These are phyloP conservation scores for Chorisops tibialis DNA, from an alignment of 2,888 invertebrate genomes.

Conservation along the genomic window DNA sequence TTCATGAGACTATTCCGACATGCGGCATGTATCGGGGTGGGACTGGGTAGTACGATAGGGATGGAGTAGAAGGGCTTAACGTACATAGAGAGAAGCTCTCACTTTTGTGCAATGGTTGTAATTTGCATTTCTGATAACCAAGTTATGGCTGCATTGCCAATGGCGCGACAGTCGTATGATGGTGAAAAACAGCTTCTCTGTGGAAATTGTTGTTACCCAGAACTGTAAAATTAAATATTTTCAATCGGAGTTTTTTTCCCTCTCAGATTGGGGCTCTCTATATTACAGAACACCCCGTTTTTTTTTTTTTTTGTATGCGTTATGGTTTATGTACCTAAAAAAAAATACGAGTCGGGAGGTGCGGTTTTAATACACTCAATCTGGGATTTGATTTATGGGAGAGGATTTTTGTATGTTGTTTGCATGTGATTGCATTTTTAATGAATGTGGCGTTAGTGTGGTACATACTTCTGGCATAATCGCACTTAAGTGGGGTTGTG, in stretches of 20 bases:
- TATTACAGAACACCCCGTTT: not conserved
- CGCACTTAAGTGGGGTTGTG: not conserved
- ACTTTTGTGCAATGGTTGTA: constrained; percentile 24
- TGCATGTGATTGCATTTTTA: constrained; percentile 15
- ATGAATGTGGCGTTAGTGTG: constrained; percentile 1
- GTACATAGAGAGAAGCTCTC: constrained; percentile 11
- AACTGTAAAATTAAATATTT: constrained; percentile 26
- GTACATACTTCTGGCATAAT: not conserved
- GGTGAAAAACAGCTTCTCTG: not conserved
- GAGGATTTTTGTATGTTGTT: constrained; percentile 4
- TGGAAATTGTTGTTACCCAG: not conserved
- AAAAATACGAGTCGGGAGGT: constrained; percentile 21
- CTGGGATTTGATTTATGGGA: constrained; percentile 27
- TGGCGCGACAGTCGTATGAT: constrained; percentile 5
- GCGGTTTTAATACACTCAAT: constrained; percentile 28
- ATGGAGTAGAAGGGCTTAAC: not conserved
- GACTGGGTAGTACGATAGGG: not conserved
- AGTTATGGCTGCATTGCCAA: constrained; percentile 26
- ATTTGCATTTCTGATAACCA: constrained; percentile 32
- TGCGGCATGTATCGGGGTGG: not conserved
- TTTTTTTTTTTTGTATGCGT: not conserved
- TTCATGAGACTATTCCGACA: constrained; percentile 5
- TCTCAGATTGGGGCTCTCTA: not conserved
- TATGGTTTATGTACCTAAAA: not conserved
- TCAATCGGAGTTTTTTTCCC: constrained; percentile 10